Percentiles rank a stretch among this genome's conserved stretches.
These are phyloP conservation scores for Pseudomyrmex flavicornis DNA, from an alignment of 1,140 invertebrate species.

Conservation along the genomic window DNA sequence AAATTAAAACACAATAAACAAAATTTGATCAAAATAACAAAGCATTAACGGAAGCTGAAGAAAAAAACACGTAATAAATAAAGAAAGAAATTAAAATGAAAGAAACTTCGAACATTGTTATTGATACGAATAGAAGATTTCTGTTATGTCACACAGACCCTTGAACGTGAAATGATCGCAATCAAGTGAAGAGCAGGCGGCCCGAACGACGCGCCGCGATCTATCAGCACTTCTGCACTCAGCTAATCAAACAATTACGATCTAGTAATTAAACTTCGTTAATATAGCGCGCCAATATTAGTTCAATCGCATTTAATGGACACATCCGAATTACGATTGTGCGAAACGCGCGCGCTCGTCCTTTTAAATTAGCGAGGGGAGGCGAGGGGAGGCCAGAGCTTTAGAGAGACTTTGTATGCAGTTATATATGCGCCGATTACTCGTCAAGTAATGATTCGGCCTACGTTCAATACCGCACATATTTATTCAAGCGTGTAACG, in stretches of 20 bases:
- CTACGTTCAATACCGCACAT: background rate
- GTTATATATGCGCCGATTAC: slow-evolving; percentile 30
- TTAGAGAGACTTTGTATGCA: slow-evolving; percentile 41
- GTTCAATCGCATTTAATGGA: slow-evolving; percentile 60
- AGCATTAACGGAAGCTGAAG: background rate
- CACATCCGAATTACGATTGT: slow-evolving; percentile 58
- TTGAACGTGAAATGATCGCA: slow-evolving; percentile 29
- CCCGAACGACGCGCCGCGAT: slow-evolving; percentile 28
- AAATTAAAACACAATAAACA: too few relatives aligned
- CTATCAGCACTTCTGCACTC: slow-evolving; percentile 57
- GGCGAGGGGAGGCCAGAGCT: slow-evolving; percentile 21
- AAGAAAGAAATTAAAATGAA: background rate
- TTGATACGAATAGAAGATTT: background rate
- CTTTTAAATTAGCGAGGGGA: slow-evolving; percentile 44
- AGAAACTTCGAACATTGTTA: background rate
- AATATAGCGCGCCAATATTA: slow-evolving; percentile 65
- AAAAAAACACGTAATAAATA: too few relatives aligned
- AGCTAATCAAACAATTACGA: slow-evolving; percentile 66
- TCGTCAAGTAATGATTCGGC: background rate
- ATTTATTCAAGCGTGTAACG: background rate
- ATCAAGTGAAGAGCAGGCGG: slow-evolving; percentile 41
- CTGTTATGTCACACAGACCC: slow-evolving; percentile 5
- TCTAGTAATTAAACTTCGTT: slow-evolving; percentile 55
- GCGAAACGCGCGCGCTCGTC: slow-evolving; percentile 4
- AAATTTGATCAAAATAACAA: background rate